Conservation (phyloP, 2,797 vertebrate species). For the Odontamblyopus rebecca region DNA sequence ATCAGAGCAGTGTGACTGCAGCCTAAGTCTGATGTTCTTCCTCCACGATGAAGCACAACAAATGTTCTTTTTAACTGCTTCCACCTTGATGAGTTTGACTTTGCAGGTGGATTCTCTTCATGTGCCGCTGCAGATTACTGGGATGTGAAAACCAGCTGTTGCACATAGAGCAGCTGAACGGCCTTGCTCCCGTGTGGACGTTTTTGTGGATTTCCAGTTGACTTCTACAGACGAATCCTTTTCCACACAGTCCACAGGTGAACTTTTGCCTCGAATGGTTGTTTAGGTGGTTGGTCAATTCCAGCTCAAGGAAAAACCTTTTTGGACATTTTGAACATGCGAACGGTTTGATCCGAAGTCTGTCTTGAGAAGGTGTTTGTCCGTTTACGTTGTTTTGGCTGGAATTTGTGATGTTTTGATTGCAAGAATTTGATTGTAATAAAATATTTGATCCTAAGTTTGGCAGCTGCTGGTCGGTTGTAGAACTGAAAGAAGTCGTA, state of each 20-base stretch:
- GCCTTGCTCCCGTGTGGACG: constrained; percentile 68
- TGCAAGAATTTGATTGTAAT: background rate
- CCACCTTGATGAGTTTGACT: background rate
- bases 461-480: background rate
- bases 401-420: background rate
- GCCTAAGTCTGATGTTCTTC: no score
- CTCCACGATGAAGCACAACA: background rate
- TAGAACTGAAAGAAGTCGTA: background rate
- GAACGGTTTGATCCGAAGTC: constrained; percentile 39
- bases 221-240: constrained; percentile 65
- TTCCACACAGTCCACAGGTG: constrained; percentile 55
- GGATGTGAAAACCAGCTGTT: constrained; percentile 60
- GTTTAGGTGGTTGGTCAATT: constrained; percentile 57
- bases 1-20: no score
- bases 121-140: constrained; percentile 64
- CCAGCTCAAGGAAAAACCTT: constrained; percentile 53
- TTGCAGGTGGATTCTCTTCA: constrained; percentile 54
- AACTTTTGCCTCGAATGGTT: constrained; percentile 55
- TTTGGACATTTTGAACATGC: constrained; percentile 60
- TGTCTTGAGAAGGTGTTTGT: constrained; percentile 10
- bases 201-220: constrained; percentile 67
- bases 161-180: constrained; percentile 60
- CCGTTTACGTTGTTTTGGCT: constrained; percentile 5
- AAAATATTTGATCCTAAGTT: background rate
- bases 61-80: background rate